Conservation (phyloP, 2,888 invertebrate genomes). For the Hermodice carunculata region DNA sequence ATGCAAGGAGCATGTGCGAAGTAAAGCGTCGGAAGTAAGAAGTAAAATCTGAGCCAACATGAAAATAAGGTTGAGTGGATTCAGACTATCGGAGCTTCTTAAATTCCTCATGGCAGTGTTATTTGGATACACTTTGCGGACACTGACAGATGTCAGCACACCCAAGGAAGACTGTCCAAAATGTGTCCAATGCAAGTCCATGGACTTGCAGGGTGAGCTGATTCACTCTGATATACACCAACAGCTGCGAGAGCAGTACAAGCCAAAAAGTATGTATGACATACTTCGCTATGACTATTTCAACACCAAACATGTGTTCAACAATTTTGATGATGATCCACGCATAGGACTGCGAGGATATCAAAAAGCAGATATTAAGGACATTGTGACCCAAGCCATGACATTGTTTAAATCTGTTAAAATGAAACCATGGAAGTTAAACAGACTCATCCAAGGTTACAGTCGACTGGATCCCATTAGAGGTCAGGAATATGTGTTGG, state of each 20-base stretch:
- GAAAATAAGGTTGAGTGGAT: too few species aligned
- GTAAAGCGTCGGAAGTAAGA: too few species aligned
- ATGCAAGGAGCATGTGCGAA: too few species aligned
- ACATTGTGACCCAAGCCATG: slow-evolving; percentile 26
- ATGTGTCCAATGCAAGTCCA: slow-evolving; percentile 5
- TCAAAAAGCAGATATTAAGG: slow-evolving; percentile 35
- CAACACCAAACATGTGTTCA: slow-evolving; percentile 17
- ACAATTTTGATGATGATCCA: slow-evolving; percentile 35
- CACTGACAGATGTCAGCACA: background rate
- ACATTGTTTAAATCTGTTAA: slow-evolving; percentile 23
- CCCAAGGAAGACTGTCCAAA: background rate
- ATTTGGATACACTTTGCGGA: slow-evolving; percentile 16
- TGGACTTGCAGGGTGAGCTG: background rate
- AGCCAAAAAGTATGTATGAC: slow-evolving; percentile 27
- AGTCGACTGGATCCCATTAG: slow-evolving; percentile 33
- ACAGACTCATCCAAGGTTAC: slow-evolving; percentile 28
- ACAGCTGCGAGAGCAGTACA: slow-evolving; percentile 30
- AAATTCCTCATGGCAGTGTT: slow-evolving; percentile 12
- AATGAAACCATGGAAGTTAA: slow-evolving; percentile 16
- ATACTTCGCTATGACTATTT: slow-evolving; percentile 37
- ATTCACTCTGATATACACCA: slow-evolving; percentile 15
- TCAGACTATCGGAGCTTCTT: slow-evolving; percentile 8
- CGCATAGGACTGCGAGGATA: slow-evolving; percentile 27
- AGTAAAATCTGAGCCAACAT: too few species aligned
- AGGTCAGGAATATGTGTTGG: slow-evolving; percentile 35